Conservation (phyloP, 2,797 vertebrate species). For the Champsocephalus gunnari region DNA sequence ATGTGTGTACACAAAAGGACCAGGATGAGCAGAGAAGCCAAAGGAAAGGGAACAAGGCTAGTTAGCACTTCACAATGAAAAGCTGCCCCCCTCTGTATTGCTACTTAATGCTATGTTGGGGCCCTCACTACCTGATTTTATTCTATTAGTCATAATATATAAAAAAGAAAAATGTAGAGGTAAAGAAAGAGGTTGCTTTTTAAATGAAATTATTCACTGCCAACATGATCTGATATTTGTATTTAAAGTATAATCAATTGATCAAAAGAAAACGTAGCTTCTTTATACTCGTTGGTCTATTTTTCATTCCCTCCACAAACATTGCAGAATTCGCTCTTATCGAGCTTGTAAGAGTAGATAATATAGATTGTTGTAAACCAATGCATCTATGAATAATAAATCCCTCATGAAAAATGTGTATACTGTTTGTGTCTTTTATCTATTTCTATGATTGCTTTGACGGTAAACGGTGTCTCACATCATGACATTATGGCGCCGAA, state of each 20-base stretch:
- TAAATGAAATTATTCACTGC: constrained; percentile 76
- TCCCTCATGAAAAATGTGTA: constrained; percentile 75
- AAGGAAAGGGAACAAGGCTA: constrained; percentile 79
- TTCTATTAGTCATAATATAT: constrained; percentile 74
- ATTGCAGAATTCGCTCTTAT: constrained; percentile 66
- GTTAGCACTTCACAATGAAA: constrained; percentile 76
- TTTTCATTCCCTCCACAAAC: constrained; percentile 70
- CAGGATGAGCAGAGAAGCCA: constrained; percentile 76
- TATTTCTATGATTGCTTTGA: neutral
- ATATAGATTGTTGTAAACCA: constrained; percentile 80
- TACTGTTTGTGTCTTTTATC: constrained; percentile 23
- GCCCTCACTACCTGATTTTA: constrained; percentile 71
- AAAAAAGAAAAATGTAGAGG: constrained; percentile 57
- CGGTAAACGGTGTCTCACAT: neutral
- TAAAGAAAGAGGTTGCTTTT: constrained; percentile 55
- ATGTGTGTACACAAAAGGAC: constrained; percentile 65
- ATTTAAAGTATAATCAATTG: constrained; percentile 74
- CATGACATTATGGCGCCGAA: constrained; percentile 18
- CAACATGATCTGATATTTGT: constrained; percentile 79
- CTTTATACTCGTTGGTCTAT: constrained; percentile 74
- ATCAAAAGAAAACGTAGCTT: constrained; percentile 64
- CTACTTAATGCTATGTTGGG: constrained; percentile 55
- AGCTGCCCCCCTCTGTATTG: constrained; percentile 35
- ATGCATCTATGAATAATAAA: constrained; percentile 82
- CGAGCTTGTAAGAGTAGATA: constrained; percentile 75